Conservation (phyloP, 2,113 vertebrate species). For the Coracopsis vasa region DNA sequence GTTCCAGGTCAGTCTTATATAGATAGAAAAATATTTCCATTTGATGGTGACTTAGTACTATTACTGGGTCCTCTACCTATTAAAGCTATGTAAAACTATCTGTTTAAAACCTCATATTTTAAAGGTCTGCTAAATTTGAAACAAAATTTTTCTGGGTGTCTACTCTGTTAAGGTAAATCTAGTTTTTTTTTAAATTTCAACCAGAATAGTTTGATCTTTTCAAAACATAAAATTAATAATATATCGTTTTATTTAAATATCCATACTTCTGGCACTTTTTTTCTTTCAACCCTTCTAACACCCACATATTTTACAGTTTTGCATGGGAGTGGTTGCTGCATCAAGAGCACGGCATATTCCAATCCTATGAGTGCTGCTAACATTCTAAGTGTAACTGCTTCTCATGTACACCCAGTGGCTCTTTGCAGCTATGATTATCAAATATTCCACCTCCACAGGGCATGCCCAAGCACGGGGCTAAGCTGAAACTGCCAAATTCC, state of each 20-base stretch:
- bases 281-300: not conserved
- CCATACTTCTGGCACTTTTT: not conserved
- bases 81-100: not conserved
- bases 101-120: not conserved
- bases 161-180: not conserved
- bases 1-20: not conserved
- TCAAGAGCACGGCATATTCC: not conserved
- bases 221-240: not conserved
- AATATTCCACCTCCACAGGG: not conserved
- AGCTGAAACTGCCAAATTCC: not conserved
- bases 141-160: not conserved
- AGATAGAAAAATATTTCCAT: not conserved
- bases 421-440: not conserved
- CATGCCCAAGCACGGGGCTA: not conserved
- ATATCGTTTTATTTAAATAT: not conserved
- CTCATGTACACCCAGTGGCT: not conserved
- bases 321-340: not conserved
- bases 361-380: not conserved
- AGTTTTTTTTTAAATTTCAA: not conserved
- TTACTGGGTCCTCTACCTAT: not conserved
- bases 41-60: not conserved
- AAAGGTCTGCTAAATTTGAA: not conserved
- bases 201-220: not conserved
- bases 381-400: not conserved
- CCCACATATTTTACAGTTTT: not conserved